Percentiles rank a stretch among this genome's conserved stretches.
Conservation (phyloP, 2,888 invertebrate genomes). For the Chouioia cunea region DNA sequence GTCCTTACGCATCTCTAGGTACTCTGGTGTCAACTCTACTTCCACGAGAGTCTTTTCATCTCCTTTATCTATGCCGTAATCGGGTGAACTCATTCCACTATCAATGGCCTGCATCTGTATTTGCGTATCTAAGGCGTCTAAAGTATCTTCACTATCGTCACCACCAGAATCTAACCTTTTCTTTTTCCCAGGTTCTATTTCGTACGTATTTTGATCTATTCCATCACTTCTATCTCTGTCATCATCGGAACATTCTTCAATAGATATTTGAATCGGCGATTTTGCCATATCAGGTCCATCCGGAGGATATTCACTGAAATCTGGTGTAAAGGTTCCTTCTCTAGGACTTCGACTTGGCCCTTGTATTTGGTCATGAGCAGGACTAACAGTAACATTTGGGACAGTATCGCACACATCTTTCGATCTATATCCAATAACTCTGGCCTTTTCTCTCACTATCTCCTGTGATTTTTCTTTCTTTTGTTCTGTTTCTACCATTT, state of each 20-base stretch:
- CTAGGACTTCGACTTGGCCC: conserved; percentile 6
- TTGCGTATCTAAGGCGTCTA: conserved; percentile 64
- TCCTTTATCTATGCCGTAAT: conserved; percentile 63
- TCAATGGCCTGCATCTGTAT: conserved; percentile 63
- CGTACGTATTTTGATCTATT: conserved; percentile 57
- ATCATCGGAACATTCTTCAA: conserved; percentile 66
- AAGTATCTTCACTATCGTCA: conserved; percentile 65
- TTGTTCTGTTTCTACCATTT: conserved; percentile 33
- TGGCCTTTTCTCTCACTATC: conserved; percentile 19
- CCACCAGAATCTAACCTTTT: conserved; percentile 58
- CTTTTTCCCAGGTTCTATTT: conserved; percentile 59
- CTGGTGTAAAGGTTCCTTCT: conserved; percentile 41
- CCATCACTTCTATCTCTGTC: conserved; percentile 55
- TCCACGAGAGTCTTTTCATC: conserved; percentile 68
- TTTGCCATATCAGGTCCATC: conserved; percentile 60
- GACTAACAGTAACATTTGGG: conserved; percentile 60
- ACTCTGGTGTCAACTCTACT: conserved; percentile 75
- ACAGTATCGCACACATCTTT: conserved; percentile 53
- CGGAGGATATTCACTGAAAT: conserved; percentile 45
- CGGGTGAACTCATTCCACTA: conserved; percentile 65
- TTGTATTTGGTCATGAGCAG: conserved; percentile 47
- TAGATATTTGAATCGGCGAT: conserved; percentile 67
- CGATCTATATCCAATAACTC: conserved; percentile 32
- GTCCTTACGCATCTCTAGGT: conserved; percentile 76
- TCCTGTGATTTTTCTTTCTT: conserved; percentile 27